Evolutionary conservation across 1,140 invertebrate species (phyloP).

Genomic region (Sinonovacula constricta): DNA sequence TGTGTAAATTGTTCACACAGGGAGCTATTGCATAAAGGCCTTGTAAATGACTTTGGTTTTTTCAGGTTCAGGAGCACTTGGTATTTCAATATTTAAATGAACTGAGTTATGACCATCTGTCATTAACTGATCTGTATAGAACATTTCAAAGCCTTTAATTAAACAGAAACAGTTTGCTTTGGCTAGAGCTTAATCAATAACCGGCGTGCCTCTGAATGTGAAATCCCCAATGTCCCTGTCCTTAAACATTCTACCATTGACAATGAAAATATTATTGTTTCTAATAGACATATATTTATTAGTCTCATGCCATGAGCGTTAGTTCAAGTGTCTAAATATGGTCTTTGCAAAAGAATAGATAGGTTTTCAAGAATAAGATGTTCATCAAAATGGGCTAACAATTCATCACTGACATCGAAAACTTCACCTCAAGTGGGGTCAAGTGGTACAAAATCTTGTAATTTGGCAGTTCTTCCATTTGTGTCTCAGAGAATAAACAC

Average conservation of each 20-base stretch:
- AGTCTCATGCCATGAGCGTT: neutral
- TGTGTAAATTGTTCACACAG: neutral
- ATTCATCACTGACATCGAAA: neutral
- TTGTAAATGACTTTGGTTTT: neutral
- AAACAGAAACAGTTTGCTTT: neutral
- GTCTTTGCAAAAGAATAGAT: neutral
- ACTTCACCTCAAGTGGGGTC: neutral
- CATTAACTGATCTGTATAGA: neutral
- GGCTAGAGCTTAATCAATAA: neutral
- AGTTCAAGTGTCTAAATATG: neutral
- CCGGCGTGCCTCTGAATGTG: neutral
- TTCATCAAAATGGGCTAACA: neutral
- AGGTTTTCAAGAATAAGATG: neutral
- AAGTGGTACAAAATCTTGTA: neutral
- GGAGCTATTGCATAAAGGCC: neutral
- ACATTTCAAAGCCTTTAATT: neutral
- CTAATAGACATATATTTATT: neutral
- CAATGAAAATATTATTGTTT: neutral
- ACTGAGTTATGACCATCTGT: neutral
- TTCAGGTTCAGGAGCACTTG: neutral
- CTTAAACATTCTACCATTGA: neutral
- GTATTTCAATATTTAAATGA: neutral
- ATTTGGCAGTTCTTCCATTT: neutral
- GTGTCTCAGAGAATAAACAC: neutral
- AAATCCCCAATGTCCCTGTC: neutral